Evolutionary conservation across 2,888 invertebrate species (phyloP).

Genomic region (Metopia argyrocephala): DNA sequence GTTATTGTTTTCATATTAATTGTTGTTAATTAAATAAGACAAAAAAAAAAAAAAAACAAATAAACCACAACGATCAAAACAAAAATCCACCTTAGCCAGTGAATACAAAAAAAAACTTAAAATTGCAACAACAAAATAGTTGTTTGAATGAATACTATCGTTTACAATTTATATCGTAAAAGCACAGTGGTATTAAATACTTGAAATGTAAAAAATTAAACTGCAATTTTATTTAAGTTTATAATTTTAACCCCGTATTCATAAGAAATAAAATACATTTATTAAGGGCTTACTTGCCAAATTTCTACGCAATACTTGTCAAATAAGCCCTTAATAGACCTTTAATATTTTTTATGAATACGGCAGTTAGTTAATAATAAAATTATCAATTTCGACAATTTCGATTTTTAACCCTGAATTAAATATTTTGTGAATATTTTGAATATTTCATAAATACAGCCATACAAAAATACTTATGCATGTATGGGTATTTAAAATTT

Average conservation of each 20-base stretch:
- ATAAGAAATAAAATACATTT: no score
- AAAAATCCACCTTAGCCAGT: constrained; percentile 27
- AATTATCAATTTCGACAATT: background rate
- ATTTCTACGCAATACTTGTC: no score
- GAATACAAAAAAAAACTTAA: background rate
- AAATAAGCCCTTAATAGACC: no score
- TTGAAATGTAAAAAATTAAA: background rate
- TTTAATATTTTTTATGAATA: background rate
- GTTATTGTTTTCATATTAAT: background rate
- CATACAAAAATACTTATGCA: background rate
- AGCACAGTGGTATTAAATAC: constrained; percentile 23
- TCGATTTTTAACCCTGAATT: background rate
- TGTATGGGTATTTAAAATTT: no score
- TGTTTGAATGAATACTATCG: background rate
- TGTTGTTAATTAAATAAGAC: constrained; percentile 47
- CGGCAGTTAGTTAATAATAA: background rate
- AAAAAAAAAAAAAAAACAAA: constrained; percentile 27
- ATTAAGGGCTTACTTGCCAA: no score
- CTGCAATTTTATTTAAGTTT: no score
- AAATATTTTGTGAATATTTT: background rate
- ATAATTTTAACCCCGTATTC: no score
- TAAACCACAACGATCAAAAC: background rate
- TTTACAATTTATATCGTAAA: constrained; percentile 5
- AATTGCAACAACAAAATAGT: constrained; percentile 7
- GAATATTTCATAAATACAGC: background rate